Evolutionary conservation across 2,113 vertebrate genomes (phyloP).

Genomic region (Amphilophus citrinellus): DNA sequence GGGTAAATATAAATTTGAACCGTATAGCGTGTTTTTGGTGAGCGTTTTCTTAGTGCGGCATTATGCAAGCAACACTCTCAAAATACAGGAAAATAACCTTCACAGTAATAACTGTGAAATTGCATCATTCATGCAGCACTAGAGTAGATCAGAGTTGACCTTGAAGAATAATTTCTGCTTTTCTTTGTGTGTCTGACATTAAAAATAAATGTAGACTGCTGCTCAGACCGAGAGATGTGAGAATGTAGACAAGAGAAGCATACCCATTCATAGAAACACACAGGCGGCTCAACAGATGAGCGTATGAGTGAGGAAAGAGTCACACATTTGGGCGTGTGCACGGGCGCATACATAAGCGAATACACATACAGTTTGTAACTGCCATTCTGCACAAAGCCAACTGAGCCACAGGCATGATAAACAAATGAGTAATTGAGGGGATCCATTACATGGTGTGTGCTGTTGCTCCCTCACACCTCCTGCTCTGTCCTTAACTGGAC

Average conservation of each 20-base stretch:
- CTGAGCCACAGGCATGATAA: slow-evolving; percentile 45
- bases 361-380: not conserved
- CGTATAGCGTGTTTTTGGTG: not conserved
- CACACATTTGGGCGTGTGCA: slow-evolving; percentile 18
- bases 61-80: not conserved
- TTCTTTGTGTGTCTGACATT: slow-evolving; percentile 11
- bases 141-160: not conserved
- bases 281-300: slow-evolving; percentile 45
- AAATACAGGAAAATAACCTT: not conserved
- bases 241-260: slow-evolving; percentile 17
- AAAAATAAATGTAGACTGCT: not conserved
- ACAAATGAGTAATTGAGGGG: slow-evolving; percentile 72
- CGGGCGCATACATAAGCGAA: not conserved
- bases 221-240: slow-evolving; percentile 5
- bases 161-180: not conserved
- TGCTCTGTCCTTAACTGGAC: slow-evolving; percentile 61
- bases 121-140: not conserved
- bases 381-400: slow-evolving; percentile 8
- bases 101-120: not conserved
- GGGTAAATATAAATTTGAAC: not conserved
- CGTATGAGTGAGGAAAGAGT: slow-evolving; percentile 15
- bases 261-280: slow-evolving; percentile 46
- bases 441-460: slow-evolving; percentile 46
- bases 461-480: slow-evolving; percentile 58
- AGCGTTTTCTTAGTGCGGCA: not conserved